A percentile compares a stretch with the other conserved stretches of the same genome.
These are phyloP conservation scores for Heliangelus exortis DNA, from an alignment of 2,797 vertebrate species.

Conservation along the genomic window DNA sequence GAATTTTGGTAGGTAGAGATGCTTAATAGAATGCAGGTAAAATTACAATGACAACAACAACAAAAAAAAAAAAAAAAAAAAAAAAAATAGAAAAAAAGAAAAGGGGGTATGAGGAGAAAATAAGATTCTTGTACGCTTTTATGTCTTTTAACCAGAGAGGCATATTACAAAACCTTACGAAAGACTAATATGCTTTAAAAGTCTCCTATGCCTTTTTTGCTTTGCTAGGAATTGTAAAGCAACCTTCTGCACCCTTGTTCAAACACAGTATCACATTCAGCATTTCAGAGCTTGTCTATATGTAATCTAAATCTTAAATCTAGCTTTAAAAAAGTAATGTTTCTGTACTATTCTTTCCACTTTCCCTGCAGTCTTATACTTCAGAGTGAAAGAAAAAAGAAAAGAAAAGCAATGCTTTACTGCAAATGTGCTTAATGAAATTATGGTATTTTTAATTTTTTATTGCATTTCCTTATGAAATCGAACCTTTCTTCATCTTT, in stretches of 20 bases:
- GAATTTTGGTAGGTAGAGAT: background rate
- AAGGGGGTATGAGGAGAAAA: background rate
- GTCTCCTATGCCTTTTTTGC: background rate
- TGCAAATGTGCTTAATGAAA: conserved; percentile 82
- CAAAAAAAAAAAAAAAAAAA: too few species aligned
- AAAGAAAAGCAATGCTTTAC: conserved; percentile 81
- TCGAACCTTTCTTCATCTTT: conserved; percentile 31
- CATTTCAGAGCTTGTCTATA: conserved; percentile 20
- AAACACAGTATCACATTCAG: background rate
- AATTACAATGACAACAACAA: background rate
- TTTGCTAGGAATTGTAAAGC: background rate
- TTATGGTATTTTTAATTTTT: conserved; percentile 80
- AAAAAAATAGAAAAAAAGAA: background rate
- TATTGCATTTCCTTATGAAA: conserved; percentile 61
- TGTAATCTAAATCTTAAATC: background rate
- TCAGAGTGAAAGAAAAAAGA: conserved; percentile 76
- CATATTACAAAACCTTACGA: background rate
- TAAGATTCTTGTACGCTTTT: background rate
- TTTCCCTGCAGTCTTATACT: conserved; percentile 77
- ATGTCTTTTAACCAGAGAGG: background rate
- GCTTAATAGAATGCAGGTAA: background rate
- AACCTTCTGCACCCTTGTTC: background rate
- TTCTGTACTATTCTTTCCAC: conserved; percentile 66
- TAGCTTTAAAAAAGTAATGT: conserved; percentile 33
- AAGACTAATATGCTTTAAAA: background rate